Evolutionary conservation across 2,797 vertebrate genomes (phyloP), one percentile per base, ranked within the genome.

Genomic region (Phataginus tricuspis): DNA sequence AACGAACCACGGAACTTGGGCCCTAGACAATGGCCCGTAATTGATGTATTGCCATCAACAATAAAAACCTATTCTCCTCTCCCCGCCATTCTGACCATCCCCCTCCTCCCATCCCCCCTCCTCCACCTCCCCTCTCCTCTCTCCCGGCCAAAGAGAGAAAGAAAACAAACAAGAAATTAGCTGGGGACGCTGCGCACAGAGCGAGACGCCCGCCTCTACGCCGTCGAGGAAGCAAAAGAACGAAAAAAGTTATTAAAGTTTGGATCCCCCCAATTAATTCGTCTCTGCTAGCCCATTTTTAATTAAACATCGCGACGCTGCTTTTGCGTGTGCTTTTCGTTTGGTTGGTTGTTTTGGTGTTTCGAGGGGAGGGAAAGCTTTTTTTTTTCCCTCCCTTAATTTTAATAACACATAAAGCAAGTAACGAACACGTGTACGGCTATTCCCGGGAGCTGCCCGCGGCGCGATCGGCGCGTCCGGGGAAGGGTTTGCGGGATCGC

Each of bases 101-200:
- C 96, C 96, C 96, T 93, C 95, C 89, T 91, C 94, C 94, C 94
- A 93, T 93, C 80, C 96, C 94, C 97, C 96, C 88, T 77, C 95
- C 86, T 66, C 94, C 90, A 77, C 95, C 97, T 94, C 98, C 97
- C 57, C 45, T 91, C 86, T 57, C 53, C 68, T 68, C 94, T 87
- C 72, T 39, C 79, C 29, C 0, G 5, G 97, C 90, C 75, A 39
- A 87, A 29, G 97, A 98, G 96, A 83, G 97, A 98, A 98, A 91
- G 97, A 98, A 98, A 98, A 98, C 98, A 98, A 98, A 98, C 98
- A 98, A 98, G 97, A 98, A 98, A 98, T 98, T 98, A 98, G 97
- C 96, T 53, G 85, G 95, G 90, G 96, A 85, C 91, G 88, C 97
- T 37, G 74, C 69, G 89, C 93, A 66, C 97, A 39, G 96, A 93